Evolutionary conservation across 2,888 invertebrate species (phyloP), one percentile per base, ranked within the genome.

Genomic region (Linyphia triangularis): DNA sequence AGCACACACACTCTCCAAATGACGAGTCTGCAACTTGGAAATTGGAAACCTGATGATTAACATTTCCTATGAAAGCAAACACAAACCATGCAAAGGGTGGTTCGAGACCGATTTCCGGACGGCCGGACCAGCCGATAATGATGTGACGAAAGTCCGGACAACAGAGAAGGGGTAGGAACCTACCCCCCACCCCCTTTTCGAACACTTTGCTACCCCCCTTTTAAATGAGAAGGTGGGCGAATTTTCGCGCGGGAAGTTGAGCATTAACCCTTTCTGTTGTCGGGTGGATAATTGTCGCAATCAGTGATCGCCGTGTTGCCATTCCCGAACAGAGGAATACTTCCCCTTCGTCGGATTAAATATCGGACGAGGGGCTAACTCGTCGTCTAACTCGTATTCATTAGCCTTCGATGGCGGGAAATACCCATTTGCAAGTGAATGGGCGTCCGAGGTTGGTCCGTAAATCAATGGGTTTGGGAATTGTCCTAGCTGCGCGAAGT

Each of bases 11-110:
- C 24, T 57, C 26, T 33, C 65, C 84, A 85, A 85, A 85, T 85
- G 84, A 77, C 84, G 84, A 85, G 84, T 85, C 84, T 30, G 75
- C 83, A 83, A 79, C 26, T 65, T 79, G 69, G 65, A 43, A 83
- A 83, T 75, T 83, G 73, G 83, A 75, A 83, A 65, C 83, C 65
- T 67, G 77, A 77, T 85, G 84, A 85, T 85, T 85, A 85, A 77
- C 84, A 85, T 85, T 85, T 85, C 84, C 84, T 59, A 79, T 67
- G 40, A 22, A 77, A 85, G 57, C 67, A 77, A 75, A 85, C 75
- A 85, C 84, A 85, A 75, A 77, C 75, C 65, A 24, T 40, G 30
- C 59, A n/a, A n/a, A n/a, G n/a, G n/a, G n/a, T 43, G 65, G 84
- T 77, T 67, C 75, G 67, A 40, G 43, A 59, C 84, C 84, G 84